Base-by-base conservation (phyloP, 2,797 vertebrate species). In the Malurus leucopterus region DNA sequence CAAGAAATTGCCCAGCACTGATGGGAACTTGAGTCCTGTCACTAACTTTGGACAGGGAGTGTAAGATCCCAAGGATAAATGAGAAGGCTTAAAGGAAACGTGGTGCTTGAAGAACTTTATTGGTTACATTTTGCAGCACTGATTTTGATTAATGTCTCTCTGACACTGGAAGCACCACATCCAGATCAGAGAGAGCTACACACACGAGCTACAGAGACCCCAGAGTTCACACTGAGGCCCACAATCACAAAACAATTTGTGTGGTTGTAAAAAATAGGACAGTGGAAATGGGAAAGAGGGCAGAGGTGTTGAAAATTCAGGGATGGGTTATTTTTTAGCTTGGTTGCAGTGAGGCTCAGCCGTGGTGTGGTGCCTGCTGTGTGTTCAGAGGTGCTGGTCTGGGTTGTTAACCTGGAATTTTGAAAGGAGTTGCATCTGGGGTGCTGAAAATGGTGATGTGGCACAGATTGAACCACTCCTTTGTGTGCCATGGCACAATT, bases 41-140 rank as follows among this genome's bases (percentile, higher is more conserved):
- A 50, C 80, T 89, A 61, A 76, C 77, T 86, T 87, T 61, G 68
- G 76, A 50, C 27, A 73, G 71, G 49, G 63, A 79, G 14, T 9
- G 6, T 58, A 61, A 88, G 46, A 71, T 88, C 57, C 67, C 36
- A 9, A 36, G 71, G 24, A 79, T 75, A 82, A 93, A 86, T 54
- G 54, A 68, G 71, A 71, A 84, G 24, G 53, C 64, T 73, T 88
- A 86, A 89, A 61, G 63, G 71, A 95, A 88, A 84, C 27, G 53
- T 67, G 2, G 2, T 82, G 23, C 47, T 76, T 79, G 47, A 89
- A 73, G 64, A 62, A 54, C 54, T 81, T 89, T 30, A 76, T 68
- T 84, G 29, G 59, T 78, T 67, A 58, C 36, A 44, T 89, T 76
- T 54, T 21, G 14, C 61, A 68, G 34, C 47, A 47, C 20, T 68